Percentiles rank a stretch among this genome's conserved stretches.
These are phyloP conservation scores for Zele albiditarsus DNA, from an alignment of 2,888 invertebrate species.

Conservation along the genomic window DNA sequence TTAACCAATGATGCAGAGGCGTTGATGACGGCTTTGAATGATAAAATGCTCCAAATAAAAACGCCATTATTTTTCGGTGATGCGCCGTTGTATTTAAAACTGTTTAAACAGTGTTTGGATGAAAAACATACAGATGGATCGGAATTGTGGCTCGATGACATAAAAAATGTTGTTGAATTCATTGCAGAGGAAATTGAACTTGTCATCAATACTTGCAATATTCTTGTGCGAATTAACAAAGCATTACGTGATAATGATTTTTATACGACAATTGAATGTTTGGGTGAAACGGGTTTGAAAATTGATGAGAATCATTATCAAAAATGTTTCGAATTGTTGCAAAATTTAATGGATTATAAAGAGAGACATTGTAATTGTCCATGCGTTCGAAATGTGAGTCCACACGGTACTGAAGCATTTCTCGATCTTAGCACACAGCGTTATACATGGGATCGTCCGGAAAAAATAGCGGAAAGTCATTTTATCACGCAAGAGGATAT, in stretches of 20 bases:
- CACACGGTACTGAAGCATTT: slow-evolving; percentile 59
- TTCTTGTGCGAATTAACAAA: slow-evolving; percentile 62
- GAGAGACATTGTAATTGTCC: slow-evolving; percentile 54
- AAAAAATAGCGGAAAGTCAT: slow-evolving; percentile 57
- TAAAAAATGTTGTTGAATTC: slow-evolving; percentile 65
- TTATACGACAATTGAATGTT: slow-evolving; percentile 55
- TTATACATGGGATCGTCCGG: slow-evolving; percentile 66
- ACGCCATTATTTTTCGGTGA: slow-evolving; percentile 74
- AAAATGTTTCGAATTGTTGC: slow-evolving; percentile 58
- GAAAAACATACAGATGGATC: slow-evolving; percentile 74
- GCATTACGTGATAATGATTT: slow-evolving; percentile 58
- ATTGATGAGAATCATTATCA: slow-evolving; percentile 54
- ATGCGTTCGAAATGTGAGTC: slow-evolving; percentile 60
- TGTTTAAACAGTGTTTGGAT: slow-evolving; percentile 74
- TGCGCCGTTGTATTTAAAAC: slow-evolving; percentile 75
- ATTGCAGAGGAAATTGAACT: slow-evolving; percentile 74
- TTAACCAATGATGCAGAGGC: slow-evolving; percentile 74
- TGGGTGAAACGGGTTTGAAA: slow-evolving; percentile 56
- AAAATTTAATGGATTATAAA: slow-evolving; percentile 50
- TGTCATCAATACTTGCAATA: slow-evolving; percentile 70
- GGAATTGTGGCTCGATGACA: slow-evolving; percentile 78
- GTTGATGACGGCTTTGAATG: slow-evolving; percentile 74
- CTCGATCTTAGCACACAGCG: slow-evolving; percentile 60
- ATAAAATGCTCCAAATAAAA: slow-evolving; percentile 73
- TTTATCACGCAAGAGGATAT: slow-evolving; percentile 64